Percentiles rank a stretch among this genome's conserved stretches.
Evolutionary conservation across 2,113 vertebrate genomes (phyloP).

Genomic region (Urocolius indicus): DNA sequence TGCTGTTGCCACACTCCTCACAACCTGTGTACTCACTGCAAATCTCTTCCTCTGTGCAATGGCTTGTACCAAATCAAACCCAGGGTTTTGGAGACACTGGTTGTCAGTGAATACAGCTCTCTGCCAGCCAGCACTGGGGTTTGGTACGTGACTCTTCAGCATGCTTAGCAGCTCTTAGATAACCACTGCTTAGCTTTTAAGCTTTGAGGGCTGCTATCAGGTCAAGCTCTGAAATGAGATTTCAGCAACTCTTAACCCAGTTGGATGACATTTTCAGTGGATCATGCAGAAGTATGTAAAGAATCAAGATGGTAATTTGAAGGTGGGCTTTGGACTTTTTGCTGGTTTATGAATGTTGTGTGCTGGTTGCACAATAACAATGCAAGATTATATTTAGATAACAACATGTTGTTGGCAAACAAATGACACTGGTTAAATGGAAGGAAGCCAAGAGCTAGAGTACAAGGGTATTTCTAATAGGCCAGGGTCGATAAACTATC

Average conservation of each 20-base stretch:
- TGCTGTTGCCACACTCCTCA: rapidly evolving
- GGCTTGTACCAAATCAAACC: not conserved
- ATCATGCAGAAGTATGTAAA: not conserved
- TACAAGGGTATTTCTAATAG: not conserved
- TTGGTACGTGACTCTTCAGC: not conserved
- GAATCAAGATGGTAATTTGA: not conserved
- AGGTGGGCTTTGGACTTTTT: not conserved
- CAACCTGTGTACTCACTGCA: rapidly evolving
- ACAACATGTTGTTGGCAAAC: not conserved
- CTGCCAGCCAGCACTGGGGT: rapidly evolving
- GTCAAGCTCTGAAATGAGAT: not conserved
- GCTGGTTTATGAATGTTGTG: not conserved
- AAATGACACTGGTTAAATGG: not conserved
- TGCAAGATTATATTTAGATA: not conserved
- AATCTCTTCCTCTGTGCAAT: not conserved
- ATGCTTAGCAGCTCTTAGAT: not conserved
- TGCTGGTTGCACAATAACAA: not conserved
- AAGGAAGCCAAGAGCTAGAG: constrained; percentile 1
- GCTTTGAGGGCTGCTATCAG: not conserved
- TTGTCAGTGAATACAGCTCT: rapidly evolving
- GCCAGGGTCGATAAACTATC: not conserved
- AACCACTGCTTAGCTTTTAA: not conserved
- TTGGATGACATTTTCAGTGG: not conserved
- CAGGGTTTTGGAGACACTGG: rapidly evolving
- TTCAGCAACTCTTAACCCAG: not conserved